Percentiles rank a stretch among this genome's conserved stretches.
These are phyloP conservation scores for Archaeoteleia sp. DNA, from an alignment of 2,888 invertebrate species.

Conservation along the genomic window DNA sequence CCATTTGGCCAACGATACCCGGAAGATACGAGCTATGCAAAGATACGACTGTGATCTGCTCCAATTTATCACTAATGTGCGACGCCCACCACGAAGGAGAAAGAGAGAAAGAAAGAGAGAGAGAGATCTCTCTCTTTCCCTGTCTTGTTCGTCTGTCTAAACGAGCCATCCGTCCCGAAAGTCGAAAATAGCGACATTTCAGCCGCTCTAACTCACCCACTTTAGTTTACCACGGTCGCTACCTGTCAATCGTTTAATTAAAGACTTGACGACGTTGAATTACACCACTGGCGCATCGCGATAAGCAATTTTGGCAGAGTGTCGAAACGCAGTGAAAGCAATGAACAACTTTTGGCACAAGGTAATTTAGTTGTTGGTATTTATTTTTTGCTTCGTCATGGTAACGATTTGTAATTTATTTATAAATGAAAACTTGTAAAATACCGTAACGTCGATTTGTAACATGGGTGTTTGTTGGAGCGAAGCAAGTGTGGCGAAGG, in stretches of 20 bases:
- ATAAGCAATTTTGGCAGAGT: slow-evolving; percentile 45
- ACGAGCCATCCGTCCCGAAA: slow-evolving; percentile 55
- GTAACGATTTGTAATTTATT: no score
- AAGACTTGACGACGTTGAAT: slow-evolving; percentile 52
- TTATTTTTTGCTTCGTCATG: no score
- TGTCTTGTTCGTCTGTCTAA: slow-evolving; percentile 48
- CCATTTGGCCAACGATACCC: slow-evolving; percentile 70
- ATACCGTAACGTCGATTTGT: slow-evolving; percentile 37
- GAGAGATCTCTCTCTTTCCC: slow-evolving; percentile 35
- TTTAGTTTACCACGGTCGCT: slow-evolving; percentile 51
- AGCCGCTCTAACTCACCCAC: slow-evolving; percentile 44
- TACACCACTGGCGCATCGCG: slow-evolving; percentile 49
- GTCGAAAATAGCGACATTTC: slow-evolving; percentile 62
- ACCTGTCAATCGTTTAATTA: slow-evolving; percentile 67
- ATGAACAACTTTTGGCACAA: slow-evolving; percentile 23
- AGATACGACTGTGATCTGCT: slow-evolving; percentile 68
- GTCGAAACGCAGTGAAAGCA: slow-evolving; percentile 23
- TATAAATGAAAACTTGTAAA: no score
- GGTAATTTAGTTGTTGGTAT: no score
- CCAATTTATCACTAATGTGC: slow-evolving; percentile 71
- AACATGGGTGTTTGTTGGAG: slow-evolving; percentile 23
- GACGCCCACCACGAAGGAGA: slow-evolving; percentile 60
- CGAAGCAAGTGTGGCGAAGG: slow-evolving; percentile 40
- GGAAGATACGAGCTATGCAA: slow-evolving; percentile 66
- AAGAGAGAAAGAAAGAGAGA: slow-evolving; percentile 42